These are phyloP conservation scores for Lucilia cuprina DNA, from an alignment of 1,140 invertebrate genomes.

Conservation along the genomic window DNA sequence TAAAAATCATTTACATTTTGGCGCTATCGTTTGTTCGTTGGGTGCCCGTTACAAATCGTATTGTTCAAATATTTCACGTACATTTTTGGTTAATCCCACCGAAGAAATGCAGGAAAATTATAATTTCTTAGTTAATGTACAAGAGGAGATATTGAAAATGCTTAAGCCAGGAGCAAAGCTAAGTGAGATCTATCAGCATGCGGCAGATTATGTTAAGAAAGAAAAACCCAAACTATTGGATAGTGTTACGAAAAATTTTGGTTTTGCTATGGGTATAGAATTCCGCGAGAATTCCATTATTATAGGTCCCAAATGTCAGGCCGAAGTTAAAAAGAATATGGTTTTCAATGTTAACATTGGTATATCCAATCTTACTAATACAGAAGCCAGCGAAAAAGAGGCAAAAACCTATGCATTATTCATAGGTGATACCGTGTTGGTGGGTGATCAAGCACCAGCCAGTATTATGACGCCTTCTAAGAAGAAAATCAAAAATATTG, in stretches of 20 bases:
- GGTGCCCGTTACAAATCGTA: slow-evolving; percentile 97
- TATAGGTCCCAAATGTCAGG: slow-evolving; percentile 88
- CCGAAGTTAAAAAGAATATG: slow-evolving; percentile 91
- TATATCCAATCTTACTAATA: slow-evolving; percentile 86
- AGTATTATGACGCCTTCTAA: slow-evolving; percentile 90
- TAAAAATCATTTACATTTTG: slow-evolving; percentile 94
- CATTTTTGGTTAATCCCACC: slow-evolving; percentile 95
- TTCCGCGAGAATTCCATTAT: slow-evolving; percentile 94
- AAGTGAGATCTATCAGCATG: slow-evolving; percentile 88
- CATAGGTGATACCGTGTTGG: slow-evolving; percentile 95
- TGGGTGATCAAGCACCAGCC: slow-evolving; percentile 86
- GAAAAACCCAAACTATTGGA: slow-evolving; percentile 87
- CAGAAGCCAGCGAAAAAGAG: slow-evolving; percentile 82
- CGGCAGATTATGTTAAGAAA: slow-evolving; percentile 83
- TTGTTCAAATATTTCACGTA: slow-evolving; percentile 97
- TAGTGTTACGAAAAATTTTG: slow-evolving; percentile 93
- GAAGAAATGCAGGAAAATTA: slow-evolving; percentile 86
- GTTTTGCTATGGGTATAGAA: slow-evolving; percentile 97
- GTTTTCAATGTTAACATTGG: slow-evolving; percentile 97
- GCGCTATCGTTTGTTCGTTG: slow-evolving; percentile 93
- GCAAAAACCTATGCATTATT: slow-evolving; percentile 94
- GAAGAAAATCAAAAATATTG: slow-evolving; percentile 95
- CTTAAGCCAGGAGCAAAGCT: slow-evolving; percentile 85
- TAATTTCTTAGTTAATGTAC: slow-evolving; percentile 89
- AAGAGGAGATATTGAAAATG: slow-evolving; percentile 89